phyloP scores from a whole-genome alignment of 1,140 invertebrate genomes.

The Papilio aristodemus region DNA sequence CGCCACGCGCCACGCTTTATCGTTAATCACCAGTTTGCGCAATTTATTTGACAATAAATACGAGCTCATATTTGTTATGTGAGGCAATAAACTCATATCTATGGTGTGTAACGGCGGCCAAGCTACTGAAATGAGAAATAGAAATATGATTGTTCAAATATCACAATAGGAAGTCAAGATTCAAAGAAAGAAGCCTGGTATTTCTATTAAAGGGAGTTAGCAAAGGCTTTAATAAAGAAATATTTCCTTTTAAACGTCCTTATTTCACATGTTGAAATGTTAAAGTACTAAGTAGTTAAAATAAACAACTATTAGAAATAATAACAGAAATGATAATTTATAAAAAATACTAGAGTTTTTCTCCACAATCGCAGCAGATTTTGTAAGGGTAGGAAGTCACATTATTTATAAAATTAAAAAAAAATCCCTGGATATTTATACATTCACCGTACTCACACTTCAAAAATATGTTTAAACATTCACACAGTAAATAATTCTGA shows the following conservation, averaged over 20 bases:
- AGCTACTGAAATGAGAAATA: not conserved
- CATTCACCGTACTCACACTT: too few species aligned
- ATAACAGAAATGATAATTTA: too few species aligned
- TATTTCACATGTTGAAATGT: too few species aligned
- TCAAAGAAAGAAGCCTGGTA: not conserved
- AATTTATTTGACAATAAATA: constrained; percentile 25
- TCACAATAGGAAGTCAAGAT: not conserved
- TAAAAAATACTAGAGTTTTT: too few species aligned
- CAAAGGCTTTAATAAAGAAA: not conserved
- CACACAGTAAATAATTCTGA: too few species aligned
- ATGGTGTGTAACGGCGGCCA: not conserved
- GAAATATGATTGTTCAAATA: not conserved
- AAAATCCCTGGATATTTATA: too few species aligned
- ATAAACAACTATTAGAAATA: not conserved
- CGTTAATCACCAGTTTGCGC: constrained; percentile 13
- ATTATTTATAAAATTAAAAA: too few species aligned
- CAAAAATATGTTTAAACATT: too few species aligned
- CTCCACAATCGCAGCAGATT: too few species aligned
- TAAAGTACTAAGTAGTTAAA: not conserved
- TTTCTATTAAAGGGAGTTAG: not conserved
- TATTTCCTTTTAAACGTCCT: not conserved
- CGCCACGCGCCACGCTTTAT: constrained; percentile 14
- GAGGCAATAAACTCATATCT: constrained; percentile 14
- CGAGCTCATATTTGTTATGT: constrained; percentile 16
- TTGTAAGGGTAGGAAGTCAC: too few species aligned